Evolutionary conservation across 2,797 vertebrate species (phyloP).

Genomic region (Acipenser transmontanus): DNA sequence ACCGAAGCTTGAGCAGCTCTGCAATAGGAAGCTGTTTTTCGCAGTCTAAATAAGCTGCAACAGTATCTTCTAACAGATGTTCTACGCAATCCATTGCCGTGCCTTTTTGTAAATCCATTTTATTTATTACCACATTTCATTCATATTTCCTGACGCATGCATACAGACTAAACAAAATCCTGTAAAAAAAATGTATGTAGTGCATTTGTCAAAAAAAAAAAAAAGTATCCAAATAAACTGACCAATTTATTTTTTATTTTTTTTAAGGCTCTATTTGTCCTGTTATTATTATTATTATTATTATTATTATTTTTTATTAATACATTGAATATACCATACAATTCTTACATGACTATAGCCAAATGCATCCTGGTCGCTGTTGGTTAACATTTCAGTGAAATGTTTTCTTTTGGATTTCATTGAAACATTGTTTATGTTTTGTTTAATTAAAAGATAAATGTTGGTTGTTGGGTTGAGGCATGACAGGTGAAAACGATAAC

Average conservation of each 20-base stretch:
- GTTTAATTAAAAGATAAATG: background rate
- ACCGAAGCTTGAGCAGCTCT: conserved; percentile 13
- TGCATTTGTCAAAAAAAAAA: conserved; percentile 5
- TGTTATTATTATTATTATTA: conserved; percentile 15
- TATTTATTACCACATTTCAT: conserved; percentile 64
- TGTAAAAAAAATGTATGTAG: background rate
- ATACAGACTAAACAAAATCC: conserved; percentile 39
- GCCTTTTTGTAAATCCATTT: conserved; percentile 81
- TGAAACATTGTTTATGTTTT: background rate
- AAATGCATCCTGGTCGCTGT: conserved; percentile 23
- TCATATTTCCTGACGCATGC: conserved; percentile 34
- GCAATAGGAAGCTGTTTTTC: conserved; percentile 25
- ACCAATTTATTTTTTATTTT: conserved; percentile 20
- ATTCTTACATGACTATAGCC: conserved; percentile 27
- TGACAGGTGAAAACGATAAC: background rate
- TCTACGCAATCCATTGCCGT: conserved; percentile 58
- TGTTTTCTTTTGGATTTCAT: background rate
- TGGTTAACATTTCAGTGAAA: conserved; percentile 21
- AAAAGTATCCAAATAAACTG: conserved; percentile 29
- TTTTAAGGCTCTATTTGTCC: conserved; percentile 36
- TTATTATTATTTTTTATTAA: conserved; percentile 20
- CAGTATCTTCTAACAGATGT: conserved; percentile 34
- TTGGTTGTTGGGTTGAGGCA: conserved; percentile 12
- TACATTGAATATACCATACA: conserved; percentile 8
- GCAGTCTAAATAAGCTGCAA: conserved; percentile 28